Base-by-base conservation (phyloP, 2,888 invertebrate species). In the Meteorus cinctellus region DNA sequence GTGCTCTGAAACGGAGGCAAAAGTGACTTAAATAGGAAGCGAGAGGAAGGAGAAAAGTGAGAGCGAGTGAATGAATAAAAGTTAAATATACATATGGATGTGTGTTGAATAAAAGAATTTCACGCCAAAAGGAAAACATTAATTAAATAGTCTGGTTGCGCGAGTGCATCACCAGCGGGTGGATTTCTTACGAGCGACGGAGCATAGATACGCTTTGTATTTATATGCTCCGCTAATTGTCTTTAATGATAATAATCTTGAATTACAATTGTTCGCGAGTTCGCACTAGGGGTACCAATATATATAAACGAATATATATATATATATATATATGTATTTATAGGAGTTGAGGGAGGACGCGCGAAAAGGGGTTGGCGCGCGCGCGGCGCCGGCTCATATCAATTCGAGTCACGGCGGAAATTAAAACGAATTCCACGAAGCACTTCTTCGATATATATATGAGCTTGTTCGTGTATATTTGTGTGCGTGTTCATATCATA, bases 191-290 rank as follows among this genome's bases (percentile, higher is more conserved):
- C 82, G 83, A 78, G 81, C 81, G 84, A 81, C 82, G 82, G 84
- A 85, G 86, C 86, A 86, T 86, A 87, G 88, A 88, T 88, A 88
- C 84, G 81, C 81, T 80, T 55, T 24, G 85, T 88, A 87, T 89
- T 89, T 89, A 87, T 88, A 86, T 84, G 86, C 87, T 83, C 84
- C 80, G 88, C 86, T 89, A 89, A 89, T 89, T 89, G 89, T 89
- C 88, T 87, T 82, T 83, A 80, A 77, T 82, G 89, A 89, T 89
- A 88, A 87, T 83, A 81, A 89, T 89, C 89, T 86, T 76, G 76
- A 76, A 76, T 76, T 76, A 76, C 72, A 76, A 76, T 76, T 76
- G 72, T 73, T 72, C 72, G 70, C 76, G 76, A 77, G 74, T 77
- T 76, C 60, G 67, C 63, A 79, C 72, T 72, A 65, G 67, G 71